These are phyloP conservation scores for Hepsetus odoe DNA, from an alignment of 2,113 vertebrate species.

Conservation along the genomic window DNA sequence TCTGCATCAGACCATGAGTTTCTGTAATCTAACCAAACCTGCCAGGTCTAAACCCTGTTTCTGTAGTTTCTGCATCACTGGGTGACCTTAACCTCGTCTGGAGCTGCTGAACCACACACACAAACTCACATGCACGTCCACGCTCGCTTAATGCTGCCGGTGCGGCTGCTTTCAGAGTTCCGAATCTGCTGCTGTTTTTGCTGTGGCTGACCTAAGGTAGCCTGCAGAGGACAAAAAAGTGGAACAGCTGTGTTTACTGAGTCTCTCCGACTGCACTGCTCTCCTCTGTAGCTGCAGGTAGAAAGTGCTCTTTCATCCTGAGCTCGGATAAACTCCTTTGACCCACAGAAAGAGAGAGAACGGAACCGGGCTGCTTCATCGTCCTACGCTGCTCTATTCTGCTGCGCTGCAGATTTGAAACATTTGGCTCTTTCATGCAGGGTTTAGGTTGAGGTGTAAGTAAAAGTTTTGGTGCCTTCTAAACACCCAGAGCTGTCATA, in stretches of 20 bases:
- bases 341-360: background rate
- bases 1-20: too few relatives aligned
- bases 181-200: conserved; percentile 15
- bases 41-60: too few relatives aligned
- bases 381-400: background rate
- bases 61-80: background rate
- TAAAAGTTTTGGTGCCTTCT: too few relatives aligned
- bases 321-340: background rate
- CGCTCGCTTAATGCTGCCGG: conserved; percentile 3
- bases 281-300: conserved; percentile 17
- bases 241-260: conserved; percentile 15
- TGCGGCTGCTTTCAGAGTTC: conserved; percentile 10
- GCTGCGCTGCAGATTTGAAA: background rate
- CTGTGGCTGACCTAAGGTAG: conserved; percentile 32
- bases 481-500: too few relatives aligned
- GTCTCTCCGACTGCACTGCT: background rate
- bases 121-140: conserved; percentile 2
- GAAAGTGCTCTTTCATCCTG: background rate
- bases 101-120: background rate
- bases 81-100: background rate
- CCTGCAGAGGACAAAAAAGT: conserved; percentile 30
- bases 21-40: too few relatives aligned
- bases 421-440: too few relatives aligned
- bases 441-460: too few relatives aligned
- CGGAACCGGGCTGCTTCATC: background rate